phyloP scores from a whole-genome alignment of 2,113 vertebrate genomes.

The Symphodus melops region DNA sequence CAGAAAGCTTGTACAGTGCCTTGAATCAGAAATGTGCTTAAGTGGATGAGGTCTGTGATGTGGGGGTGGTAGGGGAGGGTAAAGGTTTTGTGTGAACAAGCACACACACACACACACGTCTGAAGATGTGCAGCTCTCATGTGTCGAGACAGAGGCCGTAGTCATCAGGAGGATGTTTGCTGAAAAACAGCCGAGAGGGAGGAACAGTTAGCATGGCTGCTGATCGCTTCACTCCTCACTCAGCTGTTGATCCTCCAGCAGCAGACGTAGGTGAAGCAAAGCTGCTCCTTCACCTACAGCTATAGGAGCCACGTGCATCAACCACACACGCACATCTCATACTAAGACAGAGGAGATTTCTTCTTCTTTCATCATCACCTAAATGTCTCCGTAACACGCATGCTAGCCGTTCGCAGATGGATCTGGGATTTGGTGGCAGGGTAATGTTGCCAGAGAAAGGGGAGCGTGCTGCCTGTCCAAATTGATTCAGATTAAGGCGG shows the following conservation, averaged over 20 bases:
- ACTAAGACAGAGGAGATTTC: slow-evolving; percentile 49
- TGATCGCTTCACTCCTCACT: slow-evolving; percentile 50
- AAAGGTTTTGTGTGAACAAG: slow-evolving; percentile 41
- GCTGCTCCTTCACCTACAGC: slow-evolving; percentile 26
- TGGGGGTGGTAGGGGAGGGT: slow-evolving; percentile 50
- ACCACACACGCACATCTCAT: slow-evolving; percentile 11
- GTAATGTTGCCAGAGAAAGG: slow-evolving; percentile 50
- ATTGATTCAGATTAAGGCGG: slow-evolving; percentile 49
- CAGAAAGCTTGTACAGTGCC: slow-evolving; percentile 58
- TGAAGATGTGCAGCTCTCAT: slow-evolving; percentile 57
- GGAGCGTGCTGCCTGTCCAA: slow-evolving; percentile 33
- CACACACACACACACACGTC: slow-evolving; percentile 53
- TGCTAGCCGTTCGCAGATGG: slow-evolving; percentile 37
- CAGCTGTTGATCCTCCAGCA: slow-evolving; percentile 67
- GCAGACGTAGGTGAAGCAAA: slow-evolving; percentile 26
- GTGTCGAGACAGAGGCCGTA: slow-evolving; percentile 47
- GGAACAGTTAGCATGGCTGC: slow-evolving; percentile 59
- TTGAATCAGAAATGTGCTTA: slow-evolving; percentile 72
- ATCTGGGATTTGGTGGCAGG: slow-evolving; percentile 49
- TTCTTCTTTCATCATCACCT: slow-evolving; percentile 54
- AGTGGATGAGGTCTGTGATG: slow-evolving; percentile 70
- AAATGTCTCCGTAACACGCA: slow-evolving; percentile 23
- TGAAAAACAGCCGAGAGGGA: slow-evolving; percentile 66
- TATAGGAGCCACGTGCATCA: slow-evolving; percentile 16
- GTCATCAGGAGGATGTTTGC: slow-evolving; percentile 65